These are phyloP conservation scores for Puntigrus tetrazona DNA, from an alignment of 2,113 vertebrate genomes.

Conservation along the genomic window DNA sequence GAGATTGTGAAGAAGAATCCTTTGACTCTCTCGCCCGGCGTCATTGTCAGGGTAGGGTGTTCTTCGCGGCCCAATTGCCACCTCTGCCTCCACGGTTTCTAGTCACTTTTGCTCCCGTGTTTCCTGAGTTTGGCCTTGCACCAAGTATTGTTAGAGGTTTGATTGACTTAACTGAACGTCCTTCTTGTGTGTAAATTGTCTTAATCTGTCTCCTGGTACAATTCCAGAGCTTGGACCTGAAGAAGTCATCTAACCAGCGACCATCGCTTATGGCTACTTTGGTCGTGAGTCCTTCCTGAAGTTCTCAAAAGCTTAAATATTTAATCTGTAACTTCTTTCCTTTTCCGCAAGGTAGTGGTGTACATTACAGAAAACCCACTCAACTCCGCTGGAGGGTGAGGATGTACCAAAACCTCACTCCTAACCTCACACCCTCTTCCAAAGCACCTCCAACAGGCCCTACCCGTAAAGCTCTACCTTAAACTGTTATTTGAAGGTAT, in stretches of 20 bases:
- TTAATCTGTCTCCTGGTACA: constrained; percentile 69
- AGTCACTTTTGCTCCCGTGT: not conserved
- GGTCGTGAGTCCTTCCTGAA: constrained; percentile 92
- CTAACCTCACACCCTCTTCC: constrained; percentile 60
- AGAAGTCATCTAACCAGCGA: constrained; percentile 95
- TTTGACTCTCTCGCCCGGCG: constrained; percentile 95
- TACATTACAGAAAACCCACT: constrained; percentile 84
- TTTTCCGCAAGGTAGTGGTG: constrained; percentile 72
- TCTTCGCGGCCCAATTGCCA: constrained; percentile 17
- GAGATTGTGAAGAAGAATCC: constrained; percentile 92
- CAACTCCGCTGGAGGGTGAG: constrained; percentile 70
- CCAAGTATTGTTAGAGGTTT: not conserved
- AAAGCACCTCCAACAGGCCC: not conserved
- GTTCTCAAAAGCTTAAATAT: constrained; percentile 88
- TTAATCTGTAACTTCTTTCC: constrained; percentile 76
- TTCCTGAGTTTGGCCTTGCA: not conserved
- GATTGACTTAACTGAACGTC: constrained; percentile 10
- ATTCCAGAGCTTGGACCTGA: constrained; percentile 95
- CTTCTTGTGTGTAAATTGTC: not conserved
- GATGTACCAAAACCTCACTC: constrained; percentile 61
- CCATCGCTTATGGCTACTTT: constrained; percentile 94
- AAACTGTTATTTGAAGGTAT: constrained; percentile 11
- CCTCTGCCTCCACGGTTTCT: not conserved
- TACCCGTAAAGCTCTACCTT: not conserved
- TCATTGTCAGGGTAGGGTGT: constrained; percentile 90